phyloP scores from a whole-genome alignment of 2,888 invertebrate genomes.

The Dolichopus griseipennis region DNA sequence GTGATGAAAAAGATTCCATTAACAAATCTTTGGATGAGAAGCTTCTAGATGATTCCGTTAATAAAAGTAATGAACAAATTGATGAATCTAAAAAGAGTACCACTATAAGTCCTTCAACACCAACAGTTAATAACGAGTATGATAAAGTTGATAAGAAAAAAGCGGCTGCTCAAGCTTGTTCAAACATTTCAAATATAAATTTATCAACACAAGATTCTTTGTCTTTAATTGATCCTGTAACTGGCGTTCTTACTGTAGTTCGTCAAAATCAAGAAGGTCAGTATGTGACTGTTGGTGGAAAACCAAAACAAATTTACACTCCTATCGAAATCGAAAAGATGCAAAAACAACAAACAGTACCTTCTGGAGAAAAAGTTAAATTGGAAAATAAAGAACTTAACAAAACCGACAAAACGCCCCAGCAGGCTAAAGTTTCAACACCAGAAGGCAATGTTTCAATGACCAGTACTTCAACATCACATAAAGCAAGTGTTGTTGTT shows the following conservation, averaged over 20 bases:
- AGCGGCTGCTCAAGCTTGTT: conserved; percentile 33
- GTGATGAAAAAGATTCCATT: conserved; percentile 47
- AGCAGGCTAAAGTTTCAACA: conserved; percentile 20
- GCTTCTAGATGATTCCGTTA: conserved; percentile 23
- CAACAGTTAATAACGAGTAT: conserved; percentile 25
- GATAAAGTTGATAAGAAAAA: conserved; percentile 30
- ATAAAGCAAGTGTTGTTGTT: conserved; percentile 32
- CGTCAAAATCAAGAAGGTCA: conserved; percentile 62
- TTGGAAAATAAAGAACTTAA: background rate
- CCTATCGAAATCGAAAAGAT: background rate
- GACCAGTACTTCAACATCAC: conserved; percentile 24
- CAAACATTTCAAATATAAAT: background rate
- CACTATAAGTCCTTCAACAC: background rate
- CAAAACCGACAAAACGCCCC: conserved; percentile 17
- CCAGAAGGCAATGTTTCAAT: conserved; percentile 15
- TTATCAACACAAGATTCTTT: conserved; percentile 46
- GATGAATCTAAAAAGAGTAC: conserved; percentile 4
- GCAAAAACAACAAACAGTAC: conserved; percentile 5
- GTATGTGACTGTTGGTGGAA: conserved; percentile 49
- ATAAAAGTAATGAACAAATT: conserved; percentile 29
- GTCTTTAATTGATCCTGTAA: conserved; percentile 64
- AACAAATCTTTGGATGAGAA: conserved; percentile 12
- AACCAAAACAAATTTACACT: conserved; percentile 7
- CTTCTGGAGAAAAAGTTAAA: background rate
- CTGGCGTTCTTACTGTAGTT: conserved; percentile 61